phyloP scores from a whole-genome alignment of 2,888 invertebrate genomes.

The Drosophila emarginata region DNA sequence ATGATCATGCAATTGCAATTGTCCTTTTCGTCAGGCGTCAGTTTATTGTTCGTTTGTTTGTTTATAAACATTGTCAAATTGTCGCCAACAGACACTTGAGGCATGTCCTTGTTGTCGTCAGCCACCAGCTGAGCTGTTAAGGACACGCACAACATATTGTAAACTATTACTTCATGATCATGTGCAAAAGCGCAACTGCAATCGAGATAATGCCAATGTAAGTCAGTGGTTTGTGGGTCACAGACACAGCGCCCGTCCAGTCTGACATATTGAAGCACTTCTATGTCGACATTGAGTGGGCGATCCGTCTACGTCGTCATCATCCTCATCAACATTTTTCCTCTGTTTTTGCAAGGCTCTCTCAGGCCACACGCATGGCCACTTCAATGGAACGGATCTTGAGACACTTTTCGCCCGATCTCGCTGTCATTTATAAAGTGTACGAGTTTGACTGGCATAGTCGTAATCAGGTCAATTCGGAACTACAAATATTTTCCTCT shows the following conservation, averaged over 20 bases:
- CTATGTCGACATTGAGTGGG: constrained; percentile 70
- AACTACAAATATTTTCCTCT: neutral
- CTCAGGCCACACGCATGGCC: constrained; percentile 66
- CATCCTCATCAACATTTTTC: constrained; percentile 29
- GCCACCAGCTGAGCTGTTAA: constrained; percentile 70
- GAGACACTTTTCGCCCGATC: constrained; percentile 54
- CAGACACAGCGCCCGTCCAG: constrained; percentile 41
- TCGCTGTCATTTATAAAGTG: constrained; percentile 55
- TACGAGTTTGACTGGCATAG: constrained; percentile 32
- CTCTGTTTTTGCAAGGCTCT: constrained; percentile 52
- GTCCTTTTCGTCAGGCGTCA: constrained; percentile 10
- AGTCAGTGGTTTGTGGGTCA: constrained; percentile 68
- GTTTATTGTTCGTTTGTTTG: constrained; percentile 54
- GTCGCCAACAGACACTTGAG: constrained; percentile 68
- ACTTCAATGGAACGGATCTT: constrained; percentile 59
- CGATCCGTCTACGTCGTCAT: constrained; percentile 45
- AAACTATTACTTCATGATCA: constrained; percentile 32
- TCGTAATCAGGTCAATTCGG: constrained; percentile 57
- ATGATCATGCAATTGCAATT: constrained; percentile 49
- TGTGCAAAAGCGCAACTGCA: constrained; percentile 54
- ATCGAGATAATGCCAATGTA: constrained; percentile 18
- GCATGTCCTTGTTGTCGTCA: constrained; percentile 69
- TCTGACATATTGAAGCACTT: constrained; percentile 75
- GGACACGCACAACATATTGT: constrained; percentile 51
- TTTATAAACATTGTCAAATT: constrained; percentile 62